Base-by-base conservation (phyloP, 2,797 vertebrate genomes). In the Poecile montanus region DNA sequence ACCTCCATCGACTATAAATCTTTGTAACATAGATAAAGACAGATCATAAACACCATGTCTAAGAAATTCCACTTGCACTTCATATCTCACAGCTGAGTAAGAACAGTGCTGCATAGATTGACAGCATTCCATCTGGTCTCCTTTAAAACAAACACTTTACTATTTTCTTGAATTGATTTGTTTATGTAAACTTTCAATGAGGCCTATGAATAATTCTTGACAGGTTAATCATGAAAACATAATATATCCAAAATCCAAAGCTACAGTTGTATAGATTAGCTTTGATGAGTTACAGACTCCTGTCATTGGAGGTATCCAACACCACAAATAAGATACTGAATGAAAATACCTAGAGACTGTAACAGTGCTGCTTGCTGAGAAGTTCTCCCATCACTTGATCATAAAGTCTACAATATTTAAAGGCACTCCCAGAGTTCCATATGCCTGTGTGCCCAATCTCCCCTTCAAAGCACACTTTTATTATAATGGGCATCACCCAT, bases 91-190 rank as follows among this genome's bases (percentile, higher is more conserved):
- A 88, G 50, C 67, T 91, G 66, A 90, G 9, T 75, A 72, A 72
- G 70, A 94, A 71, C 71, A 73, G n/a, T 50, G 34, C 38, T 89
- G 20, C 58, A 44, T 0, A 45, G 66, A 86, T 5, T 88, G 90
- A 94, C 73, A 94, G 73, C 13, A 40, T 75, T 94, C 83, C 61
- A 45, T 78, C 85, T 91, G 85, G 54, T 75, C 34, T 74, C 57
- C 45, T 61, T 53, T 30, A 56, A 74, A 82, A 80, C 67, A 85
- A 93, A 61, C 34, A 72, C 47, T 79, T 82, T 13, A 56, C 75
- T 91, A 23, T 72, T 89, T 94, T 82, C 71, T 82, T 73, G 48
- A 74, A 89, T 67, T 75, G 73, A 40, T 27, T 85, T 83, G 45
- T 87, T 91, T 91, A 29, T 84, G 30, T 77, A 80, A 91, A 74